Conservation (phyloP, 2,888 invertebrate species). For the Archips crataeganus region DNA sequence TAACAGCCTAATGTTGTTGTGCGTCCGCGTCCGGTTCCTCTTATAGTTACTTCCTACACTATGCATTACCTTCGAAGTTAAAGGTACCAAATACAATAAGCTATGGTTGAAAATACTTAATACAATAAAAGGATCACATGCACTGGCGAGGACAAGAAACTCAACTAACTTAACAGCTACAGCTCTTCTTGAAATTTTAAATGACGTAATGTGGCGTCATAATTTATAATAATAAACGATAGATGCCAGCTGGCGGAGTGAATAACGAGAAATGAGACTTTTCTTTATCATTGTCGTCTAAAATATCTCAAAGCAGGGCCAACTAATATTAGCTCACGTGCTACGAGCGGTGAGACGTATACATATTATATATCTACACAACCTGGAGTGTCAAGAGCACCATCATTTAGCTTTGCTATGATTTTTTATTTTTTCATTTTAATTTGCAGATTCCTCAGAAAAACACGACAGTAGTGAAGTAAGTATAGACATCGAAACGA, state of each 20-base stretch:
- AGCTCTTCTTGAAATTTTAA: not conserved
- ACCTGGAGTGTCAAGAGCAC: slow-evolving; percentile 18
- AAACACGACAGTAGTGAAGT: slow-evolving; percentile 83
- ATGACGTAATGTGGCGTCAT: slow-evolving; percentile 11
- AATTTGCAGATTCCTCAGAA: slow-evolving; percentile 76
- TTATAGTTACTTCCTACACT: not conserved
- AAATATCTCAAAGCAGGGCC: slow-evolving; percentile 55
- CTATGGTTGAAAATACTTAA: not conserved
- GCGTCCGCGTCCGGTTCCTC: not conserved
- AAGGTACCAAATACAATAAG: not conserved
- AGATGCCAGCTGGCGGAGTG: slow-evolving; percentile 35
- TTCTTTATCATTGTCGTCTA: slow-evolving; percentile 54
- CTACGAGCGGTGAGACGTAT: slow-evolving; percentile 31
- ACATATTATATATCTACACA: slow-evolving; percentile 13
- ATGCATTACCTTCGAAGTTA: not conserved
- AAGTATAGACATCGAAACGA: slow-evolving; percentile 76
- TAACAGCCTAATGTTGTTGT: not conserved
- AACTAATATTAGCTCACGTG: slow-evolving; percentile 57
- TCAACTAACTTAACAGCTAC: not conserved
- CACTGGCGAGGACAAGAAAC: not conserved
- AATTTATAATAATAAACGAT: slow-evolving; percentile 28
- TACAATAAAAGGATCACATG: not conserved
- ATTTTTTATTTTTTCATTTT: slow-evolving; percentile 6
- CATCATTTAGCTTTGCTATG: slow-evolving; percentile 1
- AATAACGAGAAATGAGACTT: slow-evolving; percentile 46